Conservation (phyloP, 2,888 invertebrate species). For the Argyresthia goedartella region DNA sequence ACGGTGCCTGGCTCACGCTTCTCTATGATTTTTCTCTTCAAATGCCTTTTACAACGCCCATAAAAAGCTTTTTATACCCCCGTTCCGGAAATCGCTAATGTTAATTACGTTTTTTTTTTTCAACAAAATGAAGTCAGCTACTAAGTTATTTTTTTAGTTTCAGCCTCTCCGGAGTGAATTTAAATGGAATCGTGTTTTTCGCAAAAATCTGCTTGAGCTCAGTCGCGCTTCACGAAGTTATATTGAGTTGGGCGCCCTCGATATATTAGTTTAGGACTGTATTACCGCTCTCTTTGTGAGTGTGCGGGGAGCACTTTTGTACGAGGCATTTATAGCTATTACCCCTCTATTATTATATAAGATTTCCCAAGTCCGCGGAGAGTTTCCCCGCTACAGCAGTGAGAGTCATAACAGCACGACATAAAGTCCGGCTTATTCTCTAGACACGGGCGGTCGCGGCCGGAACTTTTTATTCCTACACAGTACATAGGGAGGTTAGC, state of each 20-base stretch:
- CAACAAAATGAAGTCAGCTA: background rate
- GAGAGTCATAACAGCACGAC: background rate
- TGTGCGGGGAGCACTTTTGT: constrained; percentile 1
- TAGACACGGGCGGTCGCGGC: too few relatives aligned
- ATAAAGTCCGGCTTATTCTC: too few relatives aligned
- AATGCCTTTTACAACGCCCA: constrained; percentile 20
- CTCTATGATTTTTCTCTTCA: constrained; percentile 12
- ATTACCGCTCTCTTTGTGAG: constrained; percentile 29
- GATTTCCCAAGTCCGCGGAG: too few relatives aligned
- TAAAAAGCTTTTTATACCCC: constrained; percentile 23
- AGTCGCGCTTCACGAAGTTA: constrained; percentile 39
- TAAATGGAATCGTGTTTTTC: constrained; percentile 27
- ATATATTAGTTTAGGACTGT: constrained; percentile 64
- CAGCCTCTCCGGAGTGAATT: background rate
- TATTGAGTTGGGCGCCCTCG: constrained; percentile 20
- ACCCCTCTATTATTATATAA: too few relatives aligned
- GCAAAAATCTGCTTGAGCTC: constrained; percentile 51
- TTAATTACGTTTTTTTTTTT: constrained; percentile 1
- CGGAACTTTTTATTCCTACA: too few relatives aligned
- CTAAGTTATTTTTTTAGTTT: background rate
- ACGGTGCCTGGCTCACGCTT: constrained; percentile 6
- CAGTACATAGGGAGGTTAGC: too few relatives aligned
- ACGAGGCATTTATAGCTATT: background rate
- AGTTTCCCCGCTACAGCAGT: background rate
- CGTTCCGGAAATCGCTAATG: background rate